Percentiles rank a stretch among this genome's conserved stretches.
phyloP scores from a whole-genome alignment of 1,140 invertebrate genomes.

The Acromyrmex charruanus region DNA sequence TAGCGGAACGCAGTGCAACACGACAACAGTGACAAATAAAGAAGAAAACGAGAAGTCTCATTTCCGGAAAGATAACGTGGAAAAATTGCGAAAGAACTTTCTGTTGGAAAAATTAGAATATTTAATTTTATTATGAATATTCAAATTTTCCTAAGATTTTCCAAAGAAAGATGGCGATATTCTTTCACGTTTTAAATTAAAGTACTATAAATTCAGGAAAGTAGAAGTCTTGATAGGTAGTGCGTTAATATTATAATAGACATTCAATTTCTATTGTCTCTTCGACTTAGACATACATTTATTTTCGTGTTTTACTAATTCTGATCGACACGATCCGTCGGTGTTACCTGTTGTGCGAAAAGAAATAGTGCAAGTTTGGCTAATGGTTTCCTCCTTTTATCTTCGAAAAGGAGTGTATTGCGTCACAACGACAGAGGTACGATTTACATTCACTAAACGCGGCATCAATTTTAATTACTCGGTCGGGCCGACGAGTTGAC shows the following conservation, averaged over 20 bases:
- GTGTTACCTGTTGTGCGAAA: not conserved
- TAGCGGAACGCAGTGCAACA: not conserved
- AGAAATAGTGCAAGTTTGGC: not conserved
- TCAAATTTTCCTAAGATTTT: not conserved
- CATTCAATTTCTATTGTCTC: too few species aligned
- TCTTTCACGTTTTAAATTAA: not conserved
- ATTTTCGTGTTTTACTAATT: not conserved
- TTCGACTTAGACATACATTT: too few species aligned
- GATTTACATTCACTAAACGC: slow-evolving; percentile 53
- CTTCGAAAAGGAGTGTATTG: slow-evolving; percentile 31
- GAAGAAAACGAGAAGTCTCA: not conserved
- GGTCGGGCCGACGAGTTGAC: slow-evolving; percentile 58
- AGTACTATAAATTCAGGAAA: too few species aligned
- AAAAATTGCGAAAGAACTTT: not conserved
- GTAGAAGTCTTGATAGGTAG: too few species aligned
- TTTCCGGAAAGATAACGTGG: not conserved
- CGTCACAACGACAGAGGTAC: slow-evolving; percentile 17
- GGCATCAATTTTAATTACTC: slow-evolving; percentile 76
- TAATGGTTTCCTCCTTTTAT: slow-evolving; percentile 9
- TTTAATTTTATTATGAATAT: not conserved
- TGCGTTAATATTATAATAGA: too few species aligned
- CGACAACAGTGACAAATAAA: not conserved
- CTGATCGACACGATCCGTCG: not conserved
- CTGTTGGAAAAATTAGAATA: not conserved
- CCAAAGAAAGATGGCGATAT: not conserved